Conservation (phyloP, 2,113 vertebrate genomes). For the Cyprinodon variegatus region DNA sequence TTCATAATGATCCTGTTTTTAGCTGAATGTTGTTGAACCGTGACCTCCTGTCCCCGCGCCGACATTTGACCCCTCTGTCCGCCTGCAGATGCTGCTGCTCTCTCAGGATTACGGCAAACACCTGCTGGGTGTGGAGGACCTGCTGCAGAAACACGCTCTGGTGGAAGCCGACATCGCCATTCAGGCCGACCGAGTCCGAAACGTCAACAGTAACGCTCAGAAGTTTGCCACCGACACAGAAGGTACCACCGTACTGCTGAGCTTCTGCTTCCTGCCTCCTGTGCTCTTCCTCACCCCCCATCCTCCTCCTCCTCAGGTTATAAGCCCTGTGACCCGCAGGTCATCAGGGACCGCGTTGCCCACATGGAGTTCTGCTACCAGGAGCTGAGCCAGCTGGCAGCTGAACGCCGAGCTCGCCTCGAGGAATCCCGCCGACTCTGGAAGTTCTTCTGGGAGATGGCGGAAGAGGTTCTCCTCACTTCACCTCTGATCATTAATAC, state of each 20-base stretch:
- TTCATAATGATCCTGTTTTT: no score
- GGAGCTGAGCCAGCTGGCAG: constrained; percentile 92
- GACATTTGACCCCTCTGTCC: not conserved
- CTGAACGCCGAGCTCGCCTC: constrained; percentile 89
- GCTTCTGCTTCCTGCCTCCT: no score
- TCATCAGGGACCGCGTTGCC: constrained; percentile 93
- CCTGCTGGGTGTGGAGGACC: constrained; percentile 94
- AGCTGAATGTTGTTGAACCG: no score
- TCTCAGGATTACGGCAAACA: constrained; percentile 99
- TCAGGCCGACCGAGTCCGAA: constrained; percentile 92
- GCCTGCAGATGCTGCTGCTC: constrained; percentile 90
- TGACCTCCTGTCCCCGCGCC: not conserved
- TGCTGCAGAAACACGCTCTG: constrained; percentile 95
- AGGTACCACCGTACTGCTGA: constrained; percentile 69
- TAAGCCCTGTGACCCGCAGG: constrained; percentile 96
- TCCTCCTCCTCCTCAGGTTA: constrained; percentile 81
- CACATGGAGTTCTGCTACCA: constrained; percentile 99
- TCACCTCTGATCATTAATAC: not conserved
- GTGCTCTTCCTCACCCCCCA: not conserved
- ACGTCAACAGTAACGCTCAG: constrained; percentile 94
- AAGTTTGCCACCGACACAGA: constrained; percentile 90
- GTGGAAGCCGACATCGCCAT: constrained; percentile 96
- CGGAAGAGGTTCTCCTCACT: constrained; percentile 83
- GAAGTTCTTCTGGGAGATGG: constrained; percentile 99
- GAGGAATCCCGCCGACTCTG: constrained; percentile 97